These are phyloP conservation scores for Euzophera pinguis DNA, from an alignment of 2,888 invertebrate species.

Conservation along the genomic window DNA sequence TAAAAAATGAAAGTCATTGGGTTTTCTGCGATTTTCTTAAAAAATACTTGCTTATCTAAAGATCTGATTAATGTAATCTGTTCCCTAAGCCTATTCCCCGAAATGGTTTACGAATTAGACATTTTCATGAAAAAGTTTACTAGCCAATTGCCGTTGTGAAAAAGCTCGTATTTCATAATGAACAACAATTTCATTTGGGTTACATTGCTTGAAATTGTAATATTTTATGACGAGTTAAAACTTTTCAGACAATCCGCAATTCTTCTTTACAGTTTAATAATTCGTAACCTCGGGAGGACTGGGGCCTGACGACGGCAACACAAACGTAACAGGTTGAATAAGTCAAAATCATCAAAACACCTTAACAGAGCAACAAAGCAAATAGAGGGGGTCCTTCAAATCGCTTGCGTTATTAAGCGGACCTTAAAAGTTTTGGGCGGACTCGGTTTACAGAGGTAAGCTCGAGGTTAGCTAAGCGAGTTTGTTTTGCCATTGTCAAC, in stretches of 20 bases:
- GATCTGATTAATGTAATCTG: too few species aligned
- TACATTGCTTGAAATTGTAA: neutral
- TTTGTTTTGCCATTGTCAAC: constrained; percentile 72
- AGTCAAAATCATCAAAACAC: constrained; percentile 79
- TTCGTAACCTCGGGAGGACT: constrained; percentile 32
- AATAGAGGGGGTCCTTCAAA: constrained; percentile 73
- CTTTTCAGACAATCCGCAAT: constrained; percentile 4
- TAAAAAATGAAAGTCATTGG: too few species aligned
- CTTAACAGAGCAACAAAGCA: constrained; percentile 69
- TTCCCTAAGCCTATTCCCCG: too few species aligned
- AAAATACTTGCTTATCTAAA: too few species aligned
- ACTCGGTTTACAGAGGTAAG: constrained; percentile 72
- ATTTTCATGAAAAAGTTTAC: too few species aligned
- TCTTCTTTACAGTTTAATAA: constrained; percentile 31
- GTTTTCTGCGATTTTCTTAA: too few species aligned
- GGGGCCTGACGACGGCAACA: constrained; percentile 34
- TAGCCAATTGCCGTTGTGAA: too few species aligned
- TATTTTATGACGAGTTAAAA: neutral
- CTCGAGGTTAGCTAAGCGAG: constrained; percentile 60
- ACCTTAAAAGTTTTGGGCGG: constrained; percentile 75
- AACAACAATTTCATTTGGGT: neutral
- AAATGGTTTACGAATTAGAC: too few species aligned
- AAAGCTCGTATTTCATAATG: neutral
- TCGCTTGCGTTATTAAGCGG: constrained; percentile 75
- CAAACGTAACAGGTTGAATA: constrained; percentile 64